Evolutionary conservation across 1,140 invertebrate genomes (phyloP).

Genomic region (Pogonomyrmex barbatus): DNA sequence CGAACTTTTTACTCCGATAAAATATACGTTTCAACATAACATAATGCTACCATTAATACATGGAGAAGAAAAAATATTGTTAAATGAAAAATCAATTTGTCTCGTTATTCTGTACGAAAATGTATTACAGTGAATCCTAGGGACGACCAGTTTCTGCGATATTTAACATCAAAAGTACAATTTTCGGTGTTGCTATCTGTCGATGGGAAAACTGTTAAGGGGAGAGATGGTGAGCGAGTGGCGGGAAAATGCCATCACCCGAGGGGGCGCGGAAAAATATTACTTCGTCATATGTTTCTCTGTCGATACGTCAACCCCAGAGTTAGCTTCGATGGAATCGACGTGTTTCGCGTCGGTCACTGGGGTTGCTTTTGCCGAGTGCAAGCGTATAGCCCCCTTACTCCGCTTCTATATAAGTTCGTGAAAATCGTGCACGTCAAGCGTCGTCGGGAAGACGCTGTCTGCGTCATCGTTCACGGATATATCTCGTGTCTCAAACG

Average conservation of each 20-base stretch:
- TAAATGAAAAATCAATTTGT: not conserved
- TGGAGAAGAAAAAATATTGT: not conserved
- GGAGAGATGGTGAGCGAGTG: conserved; percentile 49
- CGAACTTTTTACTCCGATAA: not conserved
- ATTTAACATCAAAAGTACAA: conserved; percentile 58
- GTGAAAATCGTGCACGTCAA: conserved; percentile 57
- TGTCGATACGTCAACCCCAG: conserved; percentile 75
- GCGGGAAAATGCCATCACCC: conserved; percentile 63
- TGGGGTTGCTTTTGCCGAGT: conserved; percentile 61
- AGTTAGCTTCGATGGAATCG: conserved; percentile 66
- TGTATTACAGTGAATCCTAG: not conserved
- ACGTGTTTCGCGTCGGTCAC: conserved; percentile 66
- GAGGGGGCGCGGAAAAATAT: conserved; percentile 70
- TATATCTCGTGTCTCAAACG: conserved; percentile 55
- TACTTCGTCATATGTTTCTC: conserved; percentile 75
- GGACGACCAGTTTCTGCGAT: conserved; percentile 5
- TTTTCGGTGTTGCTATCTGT: conserved; percentile 59
- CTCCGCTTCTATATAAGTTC: conserved; percentile 36
- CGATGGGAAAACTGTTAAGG: conserved; percentile 62
- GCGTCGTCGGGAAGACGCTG: conserved; percentile 44
- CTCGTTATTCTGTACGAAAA: not conserved
- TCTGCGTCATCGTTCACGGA: conserved; percentile 51
- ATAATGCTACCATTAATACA: not conserved
- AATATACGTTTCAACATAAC: conserved; percentile 1
- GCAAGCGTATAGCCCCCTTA: not conserved